phyloP scores from a whole-genome alignment of 2,113 vertebrate genomes.

The Sceloporus undulatus region DNA sequence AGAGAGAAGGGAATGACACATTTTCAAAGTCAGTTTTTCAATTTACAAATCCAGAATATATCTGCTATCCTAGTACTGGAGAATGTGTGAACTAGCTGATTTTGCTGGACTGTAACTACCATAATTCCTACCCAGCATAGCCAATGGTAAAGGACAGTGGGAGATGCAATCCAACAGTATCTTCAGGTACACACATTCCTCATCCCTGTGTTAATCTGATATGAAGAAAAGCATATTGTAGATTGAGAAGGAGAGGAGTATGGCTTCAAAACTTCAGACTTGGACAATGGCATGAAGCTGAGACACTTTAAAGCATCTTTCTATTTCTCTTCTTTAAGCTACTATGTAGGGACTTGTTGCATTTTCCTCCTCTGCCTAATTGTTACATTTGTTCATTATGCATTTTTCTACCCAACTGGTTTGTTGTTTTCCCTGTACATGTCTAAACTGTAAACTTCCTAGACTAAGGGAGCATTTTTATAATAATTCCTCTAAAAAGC shows the following conservation, averaged over 20 bases:
- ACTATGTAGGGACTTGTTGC: background rate
- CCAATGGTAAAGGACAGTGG: too few species aligned
- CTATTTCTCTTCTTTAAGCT: background rate
- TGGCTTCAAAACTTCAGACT: background rate
- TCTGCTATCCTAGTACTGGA: too few species aligned
- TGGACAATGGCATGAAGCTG: background rate
- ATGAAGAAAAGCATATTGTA: slow-evolving; percentile 27
- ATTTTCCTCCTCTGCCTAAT: background rate
- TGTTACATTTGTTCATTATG: background rate
- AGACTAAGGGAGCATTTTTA: background rate
- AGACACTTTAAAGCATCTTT: background rate
- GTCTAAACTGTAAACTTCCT: background rate
- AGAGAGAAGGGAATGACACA: background rate
- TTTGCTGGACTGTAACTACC: too few species aligned
- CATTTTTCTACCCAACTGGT: background rate
- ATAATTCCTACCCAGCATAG: too few species aligned
- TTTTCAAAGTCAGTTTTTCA: too few species aligned
- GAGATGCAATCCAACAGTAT: too few species aligned
- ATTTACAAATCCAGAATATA: too few species aligned
- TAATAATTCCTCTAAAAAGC: background rate
- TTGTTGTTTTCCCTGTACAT: background rate
- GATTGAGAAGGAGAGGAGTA: background rate
- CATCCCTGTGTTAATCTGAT: background rate
- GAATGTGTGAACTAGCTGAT: too few species aligned
- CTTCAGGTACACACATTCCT: too few species aligned